A percentile compares a stretch with the other conserved stretches of the same genome.
phyloP scores from a whole-genome alignment of 2,797 vertebrate genomes.

The Calcarius lapponicus region DNA sequence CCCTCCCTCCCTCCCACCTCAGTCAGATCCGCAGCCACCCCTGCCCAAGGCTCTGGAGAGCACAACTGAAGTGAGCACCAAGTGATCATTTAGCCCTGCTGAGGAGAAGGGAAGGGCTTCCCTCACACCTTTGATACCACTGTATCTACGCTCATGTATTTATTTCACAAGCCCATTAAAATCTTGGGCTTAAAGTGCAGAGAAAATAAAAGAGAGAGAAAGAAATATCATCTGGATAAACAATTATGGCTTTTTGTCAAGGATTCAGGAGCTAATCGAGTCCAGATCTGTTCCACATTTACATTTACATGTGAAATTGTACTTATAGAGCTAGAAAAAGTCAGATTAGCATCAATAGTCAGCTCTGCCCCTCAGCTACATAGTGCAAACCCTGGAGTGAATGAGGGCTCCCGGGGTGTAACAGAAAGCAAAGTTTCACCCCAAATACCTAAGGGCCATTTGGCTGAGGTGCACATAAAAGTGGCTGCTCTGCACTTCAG shows the following conservation, averaged over 20 bases:
- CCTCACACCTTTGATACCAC: neutral
- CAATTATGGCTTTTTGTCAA: slow-evolving; percentile 61
- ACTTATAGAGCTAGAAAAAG: slow-evolving; percentile 42
- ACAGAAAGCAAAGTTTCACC: neutral
- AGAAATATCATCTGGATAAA: slow-evolving; percentile 64
- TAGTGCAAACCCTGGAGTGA: neutral
- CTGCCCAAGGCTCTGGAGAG: slow-evolving; percentile 10
- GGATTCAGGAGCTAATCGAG: slow-evolving; percentile 46
- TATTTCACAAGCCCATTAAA: slow-evolving; percentile 38
- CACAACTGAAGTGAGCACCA: neutral
- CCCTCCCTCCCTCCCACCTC: neutral
- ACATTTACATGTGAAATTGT: slow-evolving; percentile 51
- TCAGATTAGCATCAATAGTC: slow-evolving; percentile 7
- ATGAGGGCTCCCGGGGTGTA: neutral
- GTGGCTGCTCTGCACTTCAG: neutral
- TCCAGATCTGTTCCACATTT: slow-evolving; percentile 58
- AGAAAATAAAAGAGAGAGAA: slow-evolving; percentile 26
- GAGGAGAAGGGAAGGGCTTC: slow-evolving; percentile 8
- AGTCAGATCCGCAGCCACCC: neutral
- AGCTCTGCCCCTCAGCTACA: neutral
- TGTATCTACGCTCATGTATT: neutral
- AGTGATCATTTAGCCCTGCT: neutral
- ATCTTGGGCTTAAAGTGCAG: neutral
- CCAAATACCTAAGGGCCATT: neutral
- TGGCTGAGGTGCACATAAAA: neutral